Percentiles rank a stretch among this genome's conserved stretches.
Evolutionary conservation across 2,797 vertebrate genomes (phyloP).

Genomic region (Dromococcyx pavoninus): DNA sequence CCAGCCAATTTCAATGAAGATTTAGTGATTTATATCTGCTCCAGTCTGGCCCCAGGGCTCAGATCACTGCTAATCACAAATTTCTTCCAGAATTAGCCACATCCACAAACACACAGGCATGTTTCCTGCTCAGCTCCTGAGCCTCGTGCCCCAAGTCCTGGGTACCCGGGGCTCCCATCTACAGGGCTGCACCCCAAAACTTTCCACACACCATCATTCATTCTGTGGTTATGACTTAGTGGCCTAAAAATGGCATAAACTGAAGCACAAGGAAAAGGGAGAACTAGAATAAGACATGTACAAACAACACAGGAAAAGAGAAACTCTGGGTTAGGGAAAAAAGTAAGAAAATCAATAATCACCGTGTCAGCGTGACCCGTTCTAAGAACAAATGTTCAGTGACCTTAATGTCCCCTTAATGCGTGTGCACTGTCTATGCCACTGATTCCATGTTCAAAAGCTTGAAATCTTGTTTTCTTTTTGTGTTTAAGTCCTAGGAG

Average conservation of each 20-base stretch:
- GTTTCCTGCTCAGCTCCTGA: neutral
- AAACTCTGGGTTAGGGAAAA: neutral
- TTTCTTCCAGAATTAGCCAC: neutral
- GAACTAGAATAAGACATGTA: neutral
- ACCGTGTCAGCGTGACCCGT: neutral
- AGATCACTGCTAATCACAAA: no score
- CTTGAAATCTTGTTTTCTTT: constrained; percentile 5
- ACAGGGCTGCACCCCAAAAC: neutral
- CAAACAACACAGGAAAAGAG: neutral
- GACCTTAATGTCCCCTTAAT: neutral
- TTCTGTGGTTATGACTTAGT: neutral
- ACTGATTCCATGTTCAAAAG: neutral
- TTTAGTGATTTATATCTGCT: neutral
- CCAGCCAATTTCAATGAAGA: neutral
- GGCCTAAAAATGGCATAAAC: neutral
- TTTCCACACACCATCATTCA: neutral
- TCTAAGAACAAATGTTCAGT: neutral
- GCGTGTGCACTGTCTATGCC: neutral
- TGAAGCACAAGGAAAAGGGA: neutral
- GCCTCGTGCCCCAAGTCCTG: rapidly evolving
- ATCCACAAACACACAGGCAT: neutral
- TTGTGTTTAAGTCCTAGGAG: neutral
- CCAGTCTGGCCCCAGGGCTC: neutral
- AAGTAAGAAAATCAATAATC: neutral
- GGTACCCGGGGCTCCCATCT: neutral